Base-by-base conservation (phyloP, 2,888 invertebrate genomes). In the Cephalotes varians region DNA sequence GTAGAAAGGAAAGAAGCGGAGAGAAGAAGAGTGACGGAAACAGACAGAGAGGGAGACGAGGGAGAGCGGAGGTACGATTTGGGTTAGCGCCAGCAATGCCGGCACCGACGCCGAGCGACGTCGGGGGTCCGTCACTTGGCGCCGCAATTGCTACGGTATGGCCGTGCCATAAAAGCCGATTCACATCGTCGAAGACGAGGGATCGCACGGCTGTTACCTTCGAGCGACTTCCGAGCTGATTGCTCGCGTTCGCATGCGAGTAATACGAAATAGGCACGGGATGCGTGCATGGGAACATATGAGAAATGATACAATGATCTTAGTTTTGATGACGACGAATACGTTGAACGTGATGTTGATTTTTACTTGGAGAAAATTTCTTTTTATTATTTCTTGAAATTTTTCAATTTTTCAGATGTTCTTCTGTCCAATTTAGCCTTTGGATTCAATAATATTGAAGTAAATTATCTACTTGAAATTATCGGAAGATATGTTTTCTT, bases 21-120 rank as follows among this genome's bases (percentile, higher is more conserved):
- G 31, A 56, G 47, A 58, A 4, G 12, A 15, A 51, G 37, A 77
- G 7, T 40, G 21, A 44, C 9, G 1, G 54, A 31, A 51, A 34
- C 21, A 47, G 44, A 28, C 2, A 58, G 34, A 51, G 28, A 47
- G 18, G 21, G 54, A 2, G 62, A 49, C 15, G 77, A 72, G 49
- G 9, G 72, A 85, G 64, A 76, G 67, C 31, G 72, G 73, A n/a
- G 64, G 56, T 82, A 85, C 85, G 88, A 92, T 92, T 92, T 92
- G 92, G 91, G 90, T 91, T 90, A 91, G 91, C 91, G 92, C 92
- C 92, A 92, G 88, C 83, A 64, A 85, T 83, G 82, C 76, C 82
- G 85, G 84, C 84, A 88, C 64, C 85, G 83, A 82, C 84, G 87
- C 64, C 83, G 83, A 58, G 76, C 85, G 84, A 87, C 88, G 88